Conservation (phyloP, 2,888 invertebrate genomes). For the Schizaphis graminum region DNA sequence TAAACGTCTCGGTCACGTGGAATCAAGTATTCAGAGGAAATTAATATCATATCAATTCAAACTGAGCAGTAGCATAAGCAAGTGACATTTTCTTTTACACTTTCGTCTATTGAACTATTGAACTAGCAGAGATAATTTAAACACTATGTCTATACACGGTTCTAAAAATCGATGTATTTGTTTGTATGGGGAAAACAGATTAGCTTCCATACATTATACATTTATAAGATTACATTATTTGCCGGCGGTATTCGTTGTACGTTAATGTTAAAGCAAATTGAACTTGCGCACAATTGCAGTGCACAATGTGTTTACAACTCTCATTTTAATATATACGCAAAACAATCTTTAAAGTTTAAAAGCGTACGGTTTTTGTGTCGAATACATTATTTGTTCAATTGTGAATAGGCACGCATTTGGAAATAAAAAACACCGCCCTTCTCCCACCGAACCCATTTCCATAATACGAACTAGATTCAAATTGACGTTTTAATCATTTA, state of each 20-base stretch:
- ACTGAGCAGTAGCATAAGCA: not conserved
- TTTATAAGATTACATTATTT: not conserved
- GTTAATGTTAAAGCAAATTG: not conserved
- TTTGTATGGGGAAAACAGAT: constrained; percentile 5
- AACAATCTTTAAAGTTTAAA: constrained; percentile 3
- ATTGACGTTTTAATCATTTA: not conserved
- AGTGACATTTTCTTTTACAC: not conserved
- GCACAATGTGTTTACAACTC: not conserved
- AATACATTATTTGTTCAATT: not conserved
- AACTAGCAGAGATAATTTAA: not conserved
- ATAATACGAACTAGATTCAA: not conserved
- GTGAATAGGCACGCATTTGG: not conserved
- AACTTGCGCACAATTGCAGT: not conserved
- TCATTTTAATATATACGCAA: not conserved
- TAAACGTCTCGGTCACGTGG: not conserved
- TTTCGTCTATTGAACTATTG: not conserved
- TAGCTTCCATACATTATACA: not conserved
- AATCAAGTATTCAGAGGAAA: not conserved
- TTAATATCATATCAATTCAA: not conserved
- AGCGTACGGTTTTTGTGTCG: not conserved
- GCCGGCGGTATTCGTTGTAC: not conserved
- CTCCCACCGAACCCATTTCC: not conserved
- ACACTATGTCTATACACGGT: not conserved
- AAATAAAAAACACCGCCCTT: not conserved
- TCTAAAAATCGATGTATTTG: not conserved